Percentiles rank a stretch among this genome's conserved stretches.
Conservation (phyloP, 2,888 invertebrate genomes). For the Carterocephalus palaemon region DNA sequence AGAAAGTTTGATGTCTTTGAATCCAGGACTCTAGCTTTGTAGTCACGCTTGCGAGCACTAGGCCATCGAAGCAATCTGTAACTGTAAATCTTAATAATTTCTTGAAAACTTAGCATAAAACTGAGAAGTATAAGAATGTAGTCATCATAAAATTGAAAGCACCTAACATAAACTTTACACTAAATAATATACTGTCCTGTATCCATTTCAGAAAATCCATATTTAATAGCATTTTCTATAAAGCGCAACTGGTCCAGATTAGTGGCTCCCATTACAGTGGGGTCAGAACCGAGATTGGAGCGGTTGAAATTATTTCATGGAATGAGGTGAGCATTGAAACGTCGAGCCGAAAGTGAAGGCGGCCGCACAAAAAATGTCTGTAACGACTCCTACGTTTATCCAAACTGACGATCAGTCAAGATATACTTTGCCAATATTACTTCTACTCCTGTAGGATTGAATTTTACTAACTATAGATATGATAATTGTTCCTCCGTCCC, state of each 20-base stretch:
- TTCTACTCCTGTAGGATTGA: neutral
- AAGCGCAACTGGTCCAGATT: constrained; percentile 58
- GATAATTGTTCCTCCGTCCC: neutral
- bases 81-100: too few relatives aligned
- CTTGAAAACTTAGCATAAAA: too few relatives aligned
- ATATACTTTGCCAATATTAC: neutral
- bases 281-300: constrained; percentile 52
- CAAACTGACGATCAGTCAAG: neutral
- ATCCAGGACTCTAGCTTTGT: too few relatives aligned
- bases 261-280: constrained; percentile 45
- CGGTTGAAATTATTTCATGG: constrained; percentile 62
- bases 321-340: constrained; percentile 48
- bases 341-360: neutral
- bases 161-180: too few relatives aligned
- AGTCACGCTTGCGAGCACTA: too few relatives aligned
- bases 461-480: neutral
- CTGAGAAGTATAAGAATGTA: too few relatives aligned
- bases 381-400: neutral
- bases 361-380: neutral
- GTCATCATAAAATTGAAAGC: too few relatives aligned
- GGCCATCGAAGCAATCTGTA: too few relatives aligned
- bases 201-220: constrained; percentile 54
- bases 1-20: too few relatives aligned
- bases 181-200: too few relatives aligned
- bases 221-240: constrained; percentile 58